phyloP scores from a whole-genome alignment of 2,113 vertebrate genomes.

The Phocoena sinus region DNA sequence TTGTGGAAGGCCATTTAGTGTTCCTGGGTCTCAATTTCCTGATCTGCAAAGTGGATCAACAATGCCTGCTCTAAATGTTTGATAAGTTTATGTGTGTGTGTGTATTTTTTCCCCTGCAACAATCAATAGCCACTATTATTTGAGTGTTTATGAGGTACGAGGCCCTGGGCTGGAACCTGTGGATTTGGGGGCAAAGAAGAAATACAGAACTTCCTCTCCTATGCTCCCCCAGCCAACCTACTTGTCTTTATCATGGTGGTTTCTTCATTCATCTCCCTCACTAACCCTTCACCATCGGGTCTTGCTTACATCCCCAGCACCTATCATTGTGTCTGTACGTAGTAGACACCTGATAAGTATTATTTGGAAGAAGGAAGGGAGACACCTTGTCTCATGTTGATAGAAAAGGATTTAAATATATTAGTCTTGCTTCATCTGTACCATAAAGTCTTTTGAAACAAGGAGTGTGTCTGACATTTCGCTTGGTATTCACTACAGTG shows the following conservation, averaged over 20 bases:
- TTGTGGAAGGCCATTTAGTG: not conserved
- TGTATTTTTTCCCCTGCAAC: not conserved
- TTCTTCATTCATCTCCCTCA: not conserved
- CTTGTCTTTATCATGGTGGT: not conserved
- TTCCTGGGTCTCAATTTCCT: not conserved
- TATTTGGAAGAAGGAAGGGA: not conserved
- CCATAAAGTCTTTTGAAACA: not conserved
- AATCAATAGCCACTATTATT: not conserved
- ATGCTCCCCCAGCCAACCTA: fast-evolving
- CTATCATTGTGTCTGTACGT: not conserved
- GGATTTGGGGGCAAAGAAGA: not conserved
- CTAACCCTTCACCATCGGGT: not conserved
- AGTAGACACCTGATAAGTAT: not conserved
- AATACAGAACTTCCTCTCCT: not conserved
- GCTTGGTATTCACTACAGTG: not conserved
- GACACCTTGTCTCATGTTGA: not conserved
- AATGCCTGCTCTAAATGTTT: not conserved
- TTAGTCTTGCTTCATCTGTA: not conserved
- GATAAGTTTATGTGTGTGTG: not conserved
- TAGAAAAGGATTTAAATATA: not conserved
- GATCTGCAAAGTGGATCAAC: not conserved
- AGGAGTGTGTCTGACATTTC: not conserved
- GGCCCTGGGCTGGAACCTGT: not conserved
- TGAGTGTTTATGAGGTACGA: not conserved
- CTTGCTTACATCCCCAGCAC: not conserved